These are phyloP conservation scores for Sparus aurata DNA, from an alignment of 2,797 vertebrate genomes.

Conservation along the genomic window DNA sequence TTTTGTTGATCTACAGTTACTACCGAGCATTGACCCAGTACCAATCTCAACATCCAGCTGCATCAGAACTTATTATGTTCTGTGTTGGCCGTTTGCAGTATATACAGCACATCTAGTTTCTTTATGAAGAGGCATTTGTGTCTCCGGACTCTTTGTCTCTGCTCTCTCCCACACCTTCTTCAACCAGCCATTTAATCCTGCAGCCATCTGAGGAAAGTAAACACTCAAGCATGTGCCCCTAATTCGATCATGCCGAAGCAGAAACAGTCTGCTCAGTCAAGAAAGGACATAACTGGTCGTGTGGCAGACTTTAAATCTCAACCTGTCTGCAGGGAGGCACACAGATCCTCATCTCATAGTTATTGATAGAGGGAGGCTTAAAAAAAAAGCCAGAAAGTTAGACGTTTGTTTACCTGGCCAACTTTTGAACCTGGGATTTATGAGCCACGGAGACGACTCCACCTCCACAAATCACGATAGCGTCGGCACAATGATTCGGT, in stretches of 20 bases:
- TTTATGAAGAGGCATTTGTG: background rate
- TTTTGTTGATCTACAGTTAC: no score
- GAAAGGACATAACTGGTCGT: conserved; percentile 21
- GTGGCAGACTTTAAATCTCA: conserved; percentile 24
- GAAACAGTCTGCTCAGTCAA: conserved; percentile 3
- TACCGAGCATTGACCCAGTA: no score
- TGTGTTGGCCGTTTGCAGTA: background rate
- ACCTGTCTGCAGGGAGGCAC: conserved; percentile 8
- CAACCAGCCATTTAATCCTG: conserved; percentile 11
- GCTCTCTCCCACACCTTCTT: conserved; percentile 3
- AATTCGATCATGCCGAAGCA: conserved; percentile 36
- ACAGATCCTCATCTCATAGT: conserved; percentile 36
- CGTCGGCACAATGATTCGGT: conserved; percentile 30
- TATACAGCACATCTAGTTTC: background rate
- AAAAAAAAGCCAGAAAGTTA: conserved; percentile 6
- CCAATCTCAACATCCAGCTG: no score
- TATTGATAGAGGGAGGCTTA: conserved; percentile 24
- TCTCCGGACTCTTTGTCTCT: background rate
- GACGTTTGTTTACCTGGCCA: conserved; percentile 54
- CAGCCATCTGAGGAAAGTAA: conserved; percentile 12
- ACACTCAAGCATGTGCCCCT: conserved; percentile 44
- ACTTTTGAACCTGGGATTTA: conserved; percentile 65
- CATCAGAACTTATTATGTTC: background rate
- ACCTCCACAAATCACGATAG: conserved; percentile 41
- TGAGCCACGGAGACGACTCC: conserved; percentile 30